These are phyloP conservation scores for Belgica antarctica DNA, from an alignment of 2,888 invertebrate species.

Conservation along the genomic window DNA sequence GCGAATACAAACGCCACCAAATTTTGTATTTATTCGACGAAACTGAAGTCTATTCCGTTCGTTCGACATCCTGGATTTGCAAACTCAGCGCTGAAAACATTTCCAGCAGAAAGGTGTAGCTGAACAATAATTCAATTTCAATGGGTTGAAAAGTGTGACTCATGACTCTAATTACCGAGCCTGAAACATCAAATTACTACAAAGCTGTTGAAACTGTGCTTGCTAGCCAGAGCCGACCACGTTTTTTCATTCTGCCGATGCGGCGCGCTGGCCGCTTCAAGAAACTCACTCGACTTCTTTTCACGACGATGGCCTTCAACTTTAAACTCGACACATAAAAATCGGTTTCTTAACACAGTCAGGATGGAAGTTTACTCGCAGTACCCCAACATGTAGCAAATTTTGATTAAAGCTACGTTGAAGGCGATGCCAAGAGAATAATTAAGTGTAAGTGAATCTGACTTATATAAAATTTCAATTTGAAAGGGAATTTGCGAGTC, in stretches of 20 bases:
- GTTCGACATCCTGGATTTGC: background rate
- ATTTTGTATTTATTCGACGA: background rate
- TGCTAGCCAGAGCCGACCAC: background rate
- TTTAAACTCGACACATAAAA: slow-evolving; percentile 20
- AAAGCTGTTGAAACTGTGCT: background rate
- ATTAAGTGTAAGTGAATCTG: too few relatives aligned
- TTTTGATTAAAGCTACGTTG: background rate
- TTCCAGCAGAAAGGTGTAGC: background rate
- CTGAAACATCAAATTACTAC: slow-evolving; percentile 12
- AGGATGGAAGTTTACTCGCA: background rate
- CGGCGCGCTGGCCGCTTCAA: background rate
- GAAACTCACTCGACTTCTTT: slow-evolving; percentile 20
- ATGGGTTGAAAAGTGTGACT: slow-evolving; percentile 18
- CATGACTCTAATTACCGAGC: background rate
- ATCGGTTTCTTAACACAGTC: slow-evolving; percentile 6
- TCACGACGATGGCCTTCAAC: slow-evolving; percentile 20
- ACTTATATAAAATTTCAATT: too few relatives aligned
- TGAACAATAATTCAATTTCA: slow-evolving; percentile 1
- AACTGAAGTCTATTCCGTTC: slow-evolving; percentile 6
- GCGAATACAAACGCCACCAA: slow-evolving; percentile 10
- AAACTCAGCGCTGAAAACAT: too few relatives aligned
- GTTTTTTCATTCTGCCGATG: background rate
- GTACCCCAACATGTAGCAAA: background rate
- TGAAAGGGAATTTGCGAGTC: too few relatives aligned
- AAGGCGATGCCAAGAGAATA: background rate